Percentiles rank a stretch among this genome's conserved stretches.
Conservation (phyloP, 2,113 vertebrate genomes). For the Eptesicus fuscus region DNA sequence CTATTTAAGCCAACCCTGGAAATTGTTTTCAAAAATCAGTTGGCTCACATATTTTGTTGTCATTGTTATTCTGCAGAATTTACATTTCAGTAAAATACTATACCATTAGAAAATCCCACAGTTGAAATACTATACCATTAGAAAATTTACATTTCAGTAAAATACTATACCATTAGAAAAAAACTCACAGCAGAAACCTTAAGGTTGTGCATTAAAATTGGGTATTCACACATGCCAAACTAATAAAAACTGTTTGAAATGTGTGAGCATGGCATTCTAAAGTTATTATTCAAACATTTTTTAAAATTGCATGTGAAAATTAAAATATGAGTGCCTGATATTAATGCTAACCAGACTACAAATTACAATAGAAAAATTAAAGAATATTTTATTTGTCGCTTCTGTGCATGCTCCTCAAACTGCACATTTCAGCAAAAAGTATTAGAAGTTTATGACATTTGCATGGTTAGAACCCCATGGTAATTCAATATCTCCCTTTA, state of each 20-base stretch:
- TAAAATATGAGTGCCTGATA: background rate
- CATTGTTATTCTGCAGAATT: background rate
- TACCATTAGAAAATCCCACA: background rate
- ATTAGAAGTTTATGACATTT: background rate
- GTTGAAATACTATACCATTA: background rate
- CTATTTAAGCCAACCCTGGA: background rate
- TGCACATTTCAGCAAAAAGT: background rate
- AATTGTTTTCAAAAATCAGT: conserved; percentile 16
- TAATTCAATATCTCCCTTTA: background rate
- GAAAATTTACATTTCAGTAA: background rate
- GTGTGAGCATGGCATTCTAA: background rate
- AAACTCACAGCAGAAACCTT: background rate
- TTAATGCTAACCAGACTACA: background rate
- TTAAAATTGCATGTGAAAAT: background rate
- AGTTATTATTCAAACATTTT: background rate
- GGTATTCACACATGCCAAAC: background rate
- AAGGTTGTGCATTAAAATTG: background rate
- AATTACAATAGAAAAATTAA: background rate
- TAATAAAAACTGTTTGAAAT: background rate
- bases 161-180: background rate
- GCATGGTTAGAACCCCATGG: background rate
- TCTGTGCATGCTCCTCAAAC: background rate
- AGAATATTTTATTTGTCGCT: background rate
- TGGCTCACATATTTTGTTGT: background rate
- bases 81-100: background rate